Evolutionary conservation across 2,797 vertebrate species (phyloP), one percentile per base, ranked within the genome.

Genomic region (Antrozous pallidus): DNA sequence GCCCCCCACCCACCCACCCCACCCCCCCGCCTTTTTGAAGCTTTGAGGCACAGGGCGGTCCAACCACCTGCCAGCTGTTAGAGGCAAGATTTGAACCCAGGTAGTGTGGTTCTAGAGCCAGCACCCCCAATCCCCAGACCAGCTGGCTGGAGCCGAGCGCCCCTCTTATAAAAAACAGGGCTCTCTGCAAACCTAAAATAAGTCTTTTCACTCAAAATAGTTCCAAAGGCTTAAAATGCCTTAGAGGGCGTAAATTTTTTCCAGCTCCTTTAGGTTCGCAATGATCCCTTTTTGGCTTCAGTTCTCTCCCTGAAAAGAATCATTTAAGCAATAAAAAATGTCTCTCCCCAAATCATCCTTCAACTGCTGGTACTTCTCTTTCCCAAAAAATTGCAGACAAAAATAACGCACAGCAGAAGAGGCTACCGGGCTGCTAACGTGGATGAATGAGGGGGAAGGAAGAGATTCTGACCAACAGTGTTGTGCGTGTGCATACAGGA

Each of bases 281-380:
- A 91, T 58, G 83, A 96, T 94, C 95, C 89, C 74, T 94, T 95
- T 96, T 95, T 95, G 94, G 95, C 93, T 96, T 91, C 81, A 38
- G 71, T 96, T 95, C 82, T 94, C 94, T 96, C 86, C 78, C 93
- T 93, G 91, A 93, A 95, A 96, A 95, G 94, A 97, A 96, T 96
- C 92, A 95, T 88, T 97, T 96, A 96, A 96, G 96, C 95, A 97
- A 95, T 96, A 96, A 96, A 96, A 96, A 95, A 96, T 58, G 81
- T 93, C 92, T 96, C 87, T 95, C 80, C 45, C 71, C 71, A 77
- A 94, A 65, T 94, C 90, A 96, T 96, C 86, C 36, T 92, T 96
- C 92, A 95, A 93, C 61, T 82, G 61, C 92, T 93, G 95, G 92
- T 73, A 78, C 86, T 74, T 96, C 75, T 54, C 95, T 93, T 91